These are phyloP conservation scores for Eupeodes luniger DNA, from an alignment of 2,888 invertebrate genomes.

Conservation along the genomic window DNA sequence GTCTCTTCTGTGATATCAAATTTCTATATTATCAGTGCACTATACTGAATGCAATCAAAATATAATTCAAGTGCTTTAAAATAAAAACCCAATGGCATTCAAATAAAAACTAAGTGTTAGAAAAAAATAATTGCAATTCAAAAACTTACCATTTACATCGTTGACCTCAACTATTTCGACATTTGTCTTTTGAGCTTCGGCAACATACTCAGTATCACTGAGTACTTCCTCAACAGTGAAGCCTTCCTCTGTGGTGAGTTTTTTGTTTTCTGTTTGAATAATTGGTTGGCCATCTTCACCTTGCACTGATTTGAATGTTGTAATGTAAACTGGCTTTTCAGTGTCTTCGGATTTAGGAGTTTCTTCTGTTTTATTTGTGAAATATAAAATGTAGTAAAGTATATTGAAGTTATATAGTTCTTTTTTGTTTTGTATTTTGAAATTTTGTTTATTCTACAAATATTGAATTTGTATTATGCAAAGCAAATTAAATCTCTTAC, in stretches of 20 bases:
- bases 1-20: constrained; percentile 5
- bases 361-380: constrained; percentile 78
- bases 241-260: constrained; percentile 82
- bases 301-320: constrained; percentile 84
- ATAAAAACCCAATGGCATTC: constrained; percentile 61
- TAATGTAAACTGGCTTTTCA: constrained; percentile 83
- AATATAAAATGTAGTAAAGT: constrained; percentile 64
- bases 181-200: constrained; percentile 78
- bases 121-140: not conserved
- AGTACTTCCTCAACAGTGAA: constrained; percentile 83
- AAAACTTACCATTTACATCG: constrained; percentile 82
- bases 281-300: constrained; percentile 82
- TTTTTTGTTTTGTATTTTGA: constrained; percentile 15
- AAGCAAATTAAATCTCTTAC: constrained; percentile 79
- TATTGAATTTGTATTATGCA: not conserved
- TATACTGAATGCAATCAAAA: constrained; percentile 15
- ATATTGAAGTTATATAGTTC: constrained; percentile 37
- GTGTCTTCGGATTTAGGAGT: constrained; percentile 80
- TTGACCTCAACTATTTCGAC: constrained; percentile 83
- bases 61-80: constrained; percentile 55
- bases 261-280: constrained; percentile 83
- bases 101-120: constrained; percentile 1
- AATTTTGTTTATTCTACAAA: constrained; percentile 52
- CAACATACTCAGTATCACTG: constrained; percentile 82
- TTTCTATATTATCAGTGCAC: not conserved